phyloP scores from a whole-genome alignment of 2,797 vertebrate species.

The Corythornis leucogaster region DNA sequence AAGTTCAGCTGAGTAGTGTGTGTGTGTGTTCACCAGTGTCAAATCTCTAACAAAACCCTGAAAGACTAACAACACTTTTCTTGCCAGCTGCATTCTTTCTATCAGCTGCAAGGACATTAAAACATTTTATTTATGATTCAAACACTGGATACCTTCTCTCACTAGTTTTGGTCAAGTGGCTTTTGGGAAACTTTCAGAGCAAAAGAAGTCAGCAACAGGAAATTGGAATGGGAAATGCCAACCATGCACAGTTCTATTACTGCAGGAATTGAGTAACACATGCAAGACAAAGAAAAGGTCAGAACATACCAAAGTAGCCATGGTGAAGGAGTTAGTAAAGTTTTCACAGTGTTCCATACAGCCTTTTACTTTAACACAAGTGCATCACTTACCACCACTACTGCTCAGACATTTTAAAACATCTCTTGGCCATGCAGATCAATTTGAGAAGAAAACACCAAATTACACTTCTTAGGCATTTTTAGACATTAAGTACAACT shows the following conservation, averaged over 20 bases:
- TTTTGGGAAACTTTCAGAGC: constrained; percentile 63
- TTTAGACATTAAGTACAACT: constrained; percentile 56
- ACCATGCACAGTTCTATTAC: constrained; percentile 64
- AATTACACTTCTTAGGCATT: constrained; percentile 65
- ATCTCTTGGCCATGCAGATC: constrained; percentile 77
- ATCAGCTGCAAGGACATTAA: constrained; percentile 34
- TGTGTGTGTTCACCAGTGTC: constrained; percentile 18
- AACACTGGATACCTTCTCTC: constrained; percentile 16
- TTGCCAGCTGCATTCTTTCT: constrained; percentile 17
- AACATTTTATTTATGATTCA: background rate
- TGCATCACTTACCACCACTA: constrained; percentile 75
- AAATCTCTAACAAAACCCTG: constrained; percentile 28
- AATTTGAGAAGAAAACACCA: constrained; percentile 66
- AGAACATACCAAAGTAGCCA: constrained; percentile 64
- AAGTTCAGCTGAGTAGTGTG: background rate
- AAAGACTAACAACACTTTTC: background rate
- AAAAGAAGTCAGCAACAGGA: constrained; percentile 55
- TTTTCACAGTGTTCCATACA: constrained; percentile 80
- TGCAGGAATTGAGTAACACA: constrained; percentile 62
- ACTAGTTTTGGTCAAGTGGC: constrained; percentile 70
- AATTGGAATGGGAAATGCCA: constrained; percentile 47
- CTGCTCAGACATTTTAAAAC: constrained; percentile 73
- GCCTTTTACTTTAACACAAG: constrained; percentile 75
- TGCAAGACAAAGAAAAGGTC: constrained; percentile 70
- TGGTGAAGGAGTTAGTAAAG: constrained; percentile 67